Evolutionary conservation across 2,113 vertebrate species (phyloP).

Genomic region (Cyprinus carpio): DNA sequence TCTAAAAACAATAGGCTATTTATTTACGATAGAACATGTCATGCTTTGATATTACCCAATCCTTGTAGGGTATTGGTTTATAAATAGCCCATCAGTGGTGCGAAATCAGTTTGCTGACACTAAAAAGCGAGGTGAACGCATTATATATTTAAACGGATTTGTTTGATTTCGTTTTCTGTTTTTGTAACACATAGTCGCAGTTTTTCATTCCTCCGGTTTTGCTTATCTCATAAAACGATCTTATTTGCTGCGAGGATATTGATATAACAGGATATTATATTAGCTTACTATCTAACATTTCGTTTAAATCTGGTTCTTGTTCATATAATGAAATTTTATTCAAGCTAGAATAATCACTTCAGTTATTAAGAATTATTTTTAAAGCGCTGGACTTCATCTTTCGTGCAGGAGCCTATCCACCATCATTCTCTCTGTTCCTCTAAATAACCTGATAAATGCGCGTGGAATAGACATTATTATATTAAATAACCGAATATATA

Average conservation of each 20-base stretch:
- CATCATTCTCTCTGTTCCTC: not conserved
- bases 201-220: not conserved
- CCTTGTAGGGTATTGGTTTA: too few relatives aligned
- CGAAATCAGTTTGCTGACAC: too few relatives aligned
- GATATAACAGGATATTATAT: not conserved
- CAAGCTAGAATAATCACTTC: not conserved
- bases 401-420: not conserved
- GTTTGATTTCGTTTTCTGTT: slow-evolving; percentile 5
- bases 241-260: not conserved
- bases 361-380: not conserved
- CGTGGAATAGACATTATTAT: not conserved
- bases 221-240: not conserved
- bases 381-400: not conserved
- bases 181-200: too few relatives aligned
- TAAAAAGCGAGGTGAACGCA: not conserved
- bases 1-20: too few relatives aligned
- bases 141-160: not conserved
- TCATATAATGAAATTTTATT: not conserved
- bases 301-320: not conserved
- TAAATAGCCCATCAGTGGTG: too few relatives aligned
- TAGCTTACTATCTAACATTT: not conserved
- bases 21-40: too few relatives aligned
- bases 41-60: too few relatives aligned
- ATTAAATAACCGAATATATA: not conserved
- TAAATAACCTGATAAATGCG: not conserved